These are phyloP conservation scores for Varecia variegata DNA, from an alignment of 2,797 vertebrate genomes.

Conservation along the genomic window DNA sequence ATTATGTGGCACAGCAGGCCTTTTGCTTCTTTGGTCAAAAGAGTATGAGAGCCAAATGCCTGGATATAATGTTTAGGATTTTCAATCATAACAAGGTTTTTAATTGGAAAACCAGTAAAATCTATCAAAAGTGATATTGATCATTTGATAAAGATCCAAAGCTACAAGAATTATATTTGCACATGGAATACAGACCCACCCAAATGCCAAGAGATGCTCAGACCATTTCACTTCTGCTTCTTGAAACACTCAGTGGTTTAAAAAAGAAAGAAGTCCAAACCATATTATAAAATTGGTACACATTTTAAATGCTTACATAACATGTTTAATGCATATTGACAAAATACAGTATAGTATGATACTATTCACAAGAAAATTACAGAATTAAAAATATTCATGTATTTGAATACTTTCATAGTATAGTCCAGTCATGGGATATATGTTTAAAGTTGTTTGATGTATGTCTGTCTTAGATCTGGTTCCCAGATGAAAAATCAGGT, in stretches of 20 bases:
- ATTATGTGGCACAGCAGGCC: background rate
- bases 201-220: background rate
- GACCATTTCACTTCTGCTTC: background rate
- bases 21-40: constrained; percentile 1
- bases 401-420: background rate
- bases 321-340: background rate
- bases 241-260: background rate
- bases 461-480: background rate
- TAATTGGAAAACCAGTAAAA: constrained; percentile 8
- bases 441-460: background rate
- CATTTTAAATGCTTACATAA: background rate
- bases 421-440: background rate
- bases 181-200: background rate
- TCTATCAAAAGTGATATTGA: background rate
- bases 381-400: background rate
- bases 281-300: background rate
- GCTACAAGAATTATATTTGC: background rate
- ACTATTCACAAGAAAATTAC: background rate
- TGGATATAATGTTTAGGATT: background rate
- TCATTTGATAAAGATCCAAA: background rate
- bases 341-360: background rate
- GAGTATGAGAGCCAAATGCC: background rate
- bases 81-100: background rate
- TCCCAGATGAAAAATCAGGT: background rate
- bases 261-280: background rate